Percentiles rank a stretch among this genome's conserved stretches.
Conservation (phyloP, 2,888 invertebrate genomes). For the Lomographa bimaculata region DNA sequence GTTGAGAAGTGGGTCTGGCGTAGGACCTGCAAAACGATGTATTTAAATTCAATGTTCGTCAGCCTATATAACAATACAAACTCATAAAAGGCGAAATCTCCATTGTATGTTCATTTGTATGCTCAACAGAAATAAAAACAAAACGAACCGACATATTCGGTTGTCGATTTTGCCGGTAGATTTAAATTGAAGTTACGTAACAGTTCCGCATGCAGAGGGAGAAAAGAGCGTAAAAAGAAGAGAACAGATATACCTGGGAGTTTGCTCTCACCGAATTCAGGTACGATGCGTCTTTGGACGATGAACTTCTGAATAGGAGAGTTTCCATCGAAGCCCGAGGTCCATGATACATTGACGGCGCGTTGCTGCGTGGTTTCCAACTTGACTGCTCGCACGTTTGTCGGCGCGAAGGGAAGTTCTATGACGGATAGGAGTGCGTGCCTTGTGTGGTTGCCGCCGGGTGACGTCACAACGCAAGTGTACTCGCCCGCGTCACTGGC, state of each 20-base stretch:
- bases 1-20: slow-evolving; percentile 92
- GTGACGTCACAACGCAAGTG: slow-evolving; percentile 94
- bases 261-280: slow-evolving; percentile 88
- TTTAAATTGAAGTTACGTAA: no score
- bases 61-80: slow-evolving; percentile 1
- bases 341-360: slow-evolving; percentile 97
- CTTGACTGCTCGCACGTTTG: slow-evolving; percentile 90
- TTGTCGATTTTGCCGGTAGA: background rate
- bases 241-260: slow-evolving; percentile 2
- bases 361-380: slow-evolving; percentile 86
- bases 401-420: slow-evolving; percentile 97
- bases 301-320: slow-evolving; percentile 96
- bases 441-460: slow-evolving; percentile 96
- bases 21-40: slow-evolving; percentile 85
- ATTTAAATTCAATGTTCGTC: slow-evolving; percentile 10
- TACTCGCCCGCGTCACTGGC: slow-evolving; percentile 97
- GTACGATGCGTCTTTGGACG: slow-evolving; percentile 94
- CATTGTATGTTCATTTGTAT: slow-evolving; percentile 10
- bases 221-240: no score
- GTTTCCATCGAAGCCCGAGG: slow-evolving; percentile 98
- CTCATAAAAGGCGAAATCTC: slow-evolving; percentile 9
- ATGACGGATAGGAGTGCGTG: slow-evolving; percentile 92
- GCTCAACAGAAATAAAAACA: slow-evolving; percentile 2
- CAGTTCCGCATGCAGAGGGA: no score
- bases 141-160: background rate